These are phyloP conservation scores for Urophycis tenuis DNA, from an alignment of 2,797 vertebrate genomes.

Conservation along the genomic window DNA sequence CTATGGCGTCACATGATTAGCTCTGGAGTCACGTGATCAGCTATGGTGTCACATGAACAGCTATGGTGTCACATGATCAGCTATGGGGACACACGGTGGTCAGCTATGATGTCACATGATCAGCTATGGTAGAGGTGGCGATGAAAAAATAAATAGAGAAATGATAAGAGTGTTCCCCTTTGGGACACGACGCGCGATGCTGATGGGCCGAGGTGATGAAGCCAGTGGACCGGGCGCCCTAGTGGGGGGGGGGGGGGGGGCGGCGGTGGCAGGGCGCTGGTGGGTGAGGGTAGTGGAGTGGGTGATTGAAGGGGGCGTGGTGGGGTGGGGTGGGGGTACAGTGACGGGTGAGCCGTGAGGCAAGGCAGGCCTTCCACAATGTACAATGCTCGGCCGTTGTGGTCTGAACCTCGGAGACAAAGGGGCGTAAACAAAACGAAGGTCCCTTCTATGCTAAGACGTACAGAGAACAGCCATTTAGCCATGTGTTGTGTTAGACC, in stretches of 20 bases:
- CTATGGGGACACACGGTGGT: slow-evolving; percentile 13
- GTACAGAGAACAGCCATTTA: slow-evolving; percentile 22
- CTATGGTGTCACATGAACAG: neutral
- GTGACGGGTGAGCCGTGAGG: slow-evolving; percentile 29
- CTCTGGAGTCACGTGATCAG: neutral
- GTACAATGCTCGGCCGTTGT: slow-evolving; percentile 37
- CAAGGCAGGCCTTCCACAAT: slow-evolving; percentile 29
- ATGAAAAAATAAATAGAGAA: neutral
- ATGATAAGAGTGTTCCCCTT: slow-evolving; percentile 14
- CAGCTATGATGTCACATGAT: neutral
- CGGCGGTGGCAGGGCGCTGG: neutral
- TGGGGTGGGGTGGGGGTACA: neutral
- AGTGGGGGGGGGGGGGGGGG: neutral
- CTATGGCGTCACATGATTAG: neutral
- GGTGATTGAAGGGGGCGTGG: neutral
- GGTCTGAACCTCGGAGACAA: slow-evolving; percentile 29
- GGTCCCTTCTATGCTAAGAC: neutral
- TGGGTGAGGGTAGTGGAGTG: neutral
- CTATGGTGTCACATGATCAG: slow-evolving; percentile 1
- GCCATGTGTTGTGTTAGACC: slow-evolving; percentile 18
- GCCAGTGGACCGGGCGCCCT: slow-evolving; percentile 29
- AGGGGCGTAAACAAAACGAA: slow-evolving; percentile 48
- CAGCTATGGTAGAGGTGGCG: slow-evolving; percentile 20
- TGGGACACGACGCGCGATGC: slow-evolving; percentile 30
- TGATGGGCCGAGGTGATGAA: slow-evolving; percentile 42